These are phyloP conservation scores for Microctonus aethiopoides DNA, from an alignment of 2,888 invertebrate species.

Conservation along the genomic window DNA sequence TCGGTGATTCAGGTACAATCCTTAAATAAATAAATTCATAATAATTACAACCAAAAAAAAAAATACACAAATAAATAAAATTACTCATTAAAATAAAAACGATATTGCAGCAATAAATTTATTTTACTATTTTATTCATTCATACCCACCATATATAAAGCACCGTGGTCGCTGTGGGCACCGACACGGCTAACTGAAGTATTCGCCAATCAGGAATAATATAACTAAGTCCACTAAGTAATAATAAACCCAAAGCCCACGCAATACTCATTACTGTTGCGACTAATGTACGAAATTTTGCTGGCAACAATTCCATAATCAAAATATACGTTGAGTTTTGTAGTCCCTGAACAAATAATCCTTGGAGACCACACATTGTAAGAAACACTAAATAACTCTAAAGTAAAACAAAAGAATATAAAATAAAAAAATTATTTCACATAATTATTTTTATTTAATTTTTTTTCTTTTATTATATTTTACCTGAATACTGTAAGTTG, in stretches of 20 bases:
- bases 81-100: not conserved
- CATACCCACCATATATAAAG: conserved; percentile 62
- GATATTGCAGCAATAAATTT: not conserved
- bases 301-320: conserved; percentile 68
- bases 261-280: conserved; percentile 68
- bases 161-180: conserved; percentile 67
- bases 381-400: conserved; percentile 62
- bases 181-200: conserved; percentile 68
- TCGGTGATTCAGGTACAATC: conserved; percentile 66
- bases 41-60: not conserved
- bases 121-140: not conserved
- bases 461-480: not conserved
- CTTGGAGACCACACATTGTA: conserved; percentile 64
- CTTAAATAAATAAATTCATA: conserved; percentile 43
- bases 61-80: not conserved
- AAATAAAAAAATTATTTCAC: conserved; percentile 31
- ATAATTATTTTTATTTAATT: not conserved
- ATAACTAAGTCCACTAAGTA: conserved; percentile 67
- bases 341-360: conserved; percentile 68
- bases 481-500: conserved; percentile 59
- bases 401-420: conserved; percentile 45
- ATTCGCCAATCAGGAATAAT: conserved; percentile 69
- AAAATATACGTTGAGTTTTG: conserved; percentile 69
- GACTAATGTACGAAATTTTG: conserved; percentile 66
- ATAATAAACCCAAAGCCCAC: conserved; percentile 67